Evolutionary conservation across 2,113 vertebrate genomes (phyloP).

Genomic region (Ardeotis arabs): DNA sequence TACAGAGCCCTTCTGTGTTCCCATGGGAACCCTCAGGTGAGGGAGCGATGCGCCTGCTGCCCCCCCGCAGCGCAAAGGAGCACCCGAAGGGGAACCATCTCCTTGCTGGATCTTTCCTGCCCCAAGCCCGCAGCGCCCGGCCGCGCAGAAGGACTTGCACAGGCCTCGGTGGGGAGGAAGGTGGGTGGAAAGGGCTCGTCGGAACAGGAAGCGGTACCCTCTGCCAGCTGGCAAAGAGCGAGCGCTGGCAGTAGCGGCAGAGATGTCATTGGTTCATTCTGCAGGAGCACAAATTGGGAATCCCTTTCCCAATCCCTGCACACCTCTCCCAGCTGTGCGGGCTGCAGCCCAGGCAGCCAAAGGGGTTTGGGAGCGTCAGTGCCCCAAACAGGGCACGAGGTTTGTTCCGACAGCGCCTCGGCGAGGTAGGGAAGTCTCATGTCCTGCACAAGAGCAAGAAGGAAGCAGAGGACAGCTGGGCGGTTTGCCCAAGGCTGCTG

Average conservation of each 20-base stretch:
- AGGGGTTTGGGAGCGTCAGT: fast-evolving
- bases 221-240: conserved; percentile 36
- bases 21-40: conserved; percentile 27
- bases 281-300: background rate
- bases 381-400: too few species aligned
- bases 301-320: background rate
- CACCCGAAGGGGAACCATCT: background rate
- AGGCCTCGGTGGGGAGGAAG: background rate
- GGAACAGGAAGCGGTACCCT: background rate
- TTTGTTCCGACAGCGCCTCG: background rate
- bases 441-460: fast-evolving
- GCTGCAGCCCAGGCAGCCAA: background rate
- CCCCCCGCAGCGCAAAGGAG: background rate
- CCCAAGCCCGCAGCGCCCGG: background rate
- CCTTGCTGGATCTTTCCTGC: background rate
- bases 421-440: fast-evolving
- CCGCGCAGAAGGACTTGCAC: background rate
- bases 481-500: background rate
- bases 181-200: background rate
- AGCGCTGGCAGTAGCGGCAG: background rate
- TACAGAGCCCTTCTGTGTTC: background rate
- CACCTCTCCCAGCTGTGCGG: background rate
- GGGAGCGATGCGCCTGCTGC: background rate
- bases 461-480: background rate
- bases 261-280: background rate